Base-by-base conservation (phyloP, 2,888 invertebrate species). In the Gari tellinella region DNA sequence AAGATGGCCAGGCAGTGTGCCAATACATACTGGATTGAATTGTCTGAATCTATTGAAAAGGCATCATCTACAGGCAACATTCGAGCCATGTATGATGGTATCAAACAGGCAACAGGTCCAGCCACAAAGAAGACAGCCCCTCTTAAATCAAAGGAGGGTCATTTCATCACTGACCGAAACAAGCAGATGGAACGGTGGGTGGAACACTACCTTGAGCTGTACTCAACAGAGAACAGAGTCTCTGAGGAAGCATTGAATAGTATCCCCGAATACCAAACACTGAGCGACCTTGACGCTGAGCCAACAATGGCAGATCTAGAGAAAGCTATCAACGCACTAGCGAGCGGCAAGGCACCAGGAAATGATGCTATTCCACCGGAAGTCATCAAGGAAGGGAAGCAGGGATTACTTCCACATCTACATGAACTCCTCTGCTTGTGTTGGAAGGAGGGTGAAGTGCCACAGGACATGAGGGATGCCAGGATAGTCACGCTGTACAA, bases 181-280 rank as follows among this genome's bases (percentile, higher is more conserved):
- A 7, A 37, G 19, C 31, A 37, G 37, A 53, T 53, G 38, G 53
- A 53, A 37, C 7, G 53, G 37, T 53, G n/a, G 53, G 53, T 53
- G 15, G 21, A 53, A 53, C 37, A 53, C 38, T 53, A 53, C 37
- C 37, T 17, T 5, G 38, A 53, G 12, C 38, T 53, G 38, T 53
- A 53, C 37, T 53, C 37, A n/a, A 53, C 55, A 56, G 41, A 56
- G 23, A 56, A 41, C 43, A 38, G 2, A 12, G 15, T 53, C 14
- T n/a, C 53, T 37, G 17, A 10, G 7, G 37, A 7, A 53, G 53
- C 53, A n/a, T 12, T 53, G 7, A 19, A 26, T 10, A 53, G 4
- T 37, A 53, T 53, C 14, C 10, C 19, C 17, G 19, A 8, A 12
- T 5, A 5, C 4, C 21, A 5, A 10, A 8, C 25, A 19, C 15